A percentile compares a stretch with the other conserved stretches of the same genome.
phyloP scores from a whole-genome alignment of 2,888 invertebrate genomes.

The Phrixothrix hirtus region DNA sequence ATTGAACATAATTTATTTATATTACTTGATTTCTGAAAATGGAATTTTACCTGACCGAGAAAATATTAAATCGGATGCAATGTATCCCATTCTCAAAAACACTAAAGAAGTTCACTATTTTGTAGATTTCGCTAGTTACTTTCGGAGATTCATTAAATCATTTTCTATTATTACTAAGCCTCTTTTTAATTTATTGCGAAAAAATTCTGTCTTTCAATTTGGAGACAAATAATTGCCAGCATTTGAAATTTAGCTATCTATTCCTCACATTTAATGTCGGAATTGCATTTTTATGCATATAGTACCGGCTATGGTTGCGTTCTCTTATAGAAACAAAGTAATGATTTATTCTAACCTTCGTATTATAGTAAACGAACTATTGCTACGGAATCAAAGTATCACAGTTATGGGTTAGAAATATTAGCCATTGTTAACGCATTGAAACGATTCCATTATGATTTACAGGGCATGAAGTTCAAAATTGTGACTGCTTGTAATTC shows the following conservation, averaged over 20 bases:
- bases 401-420: slow-evolving; percentile 44
- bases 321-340: slow-evolving; percentile 40
- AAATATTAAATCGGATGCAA: not conserved
- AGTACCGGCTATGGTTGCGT: slow-evolving; percentile 40
- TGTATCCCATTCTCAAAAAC: not conserved
- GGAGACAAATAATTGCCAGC: too few species aligned
- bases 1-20: too few species aligned
- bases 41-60: too few species aligned
- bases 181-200: too few species aligned
- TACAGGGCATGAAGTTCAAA: slow-evolving; percentile 39
- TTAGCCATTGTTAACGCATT: slow-evolving; percentile 39
- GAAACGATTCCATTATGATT: slow-evolving; percentile 39
- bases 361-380: slow-evolving; percentile 44
- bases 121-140: not conserved
- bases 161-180: too few species aligned
- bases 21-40: too few species aligned
- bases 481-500: slow-evolving; percentile 41
- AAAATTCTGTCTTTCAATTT: too few species aligned
- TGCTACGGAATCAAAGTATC: slow-evolving; percentile 38
- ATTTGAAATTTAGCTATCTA: slow-evolving; percentile 38
- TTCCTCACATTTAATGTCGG: slow-evolving; percentile 37
- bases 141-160: slow-evolving; percentile 2
- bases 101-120: not conserved
- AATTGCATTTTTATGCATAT: slow-evolving; percentile 46
- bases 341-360: slow-evolving; percentile 39